phyloP scores from a whole-genome alignment of 2,888 invertebrate species.

The Urechis unicinctus region DNA sequence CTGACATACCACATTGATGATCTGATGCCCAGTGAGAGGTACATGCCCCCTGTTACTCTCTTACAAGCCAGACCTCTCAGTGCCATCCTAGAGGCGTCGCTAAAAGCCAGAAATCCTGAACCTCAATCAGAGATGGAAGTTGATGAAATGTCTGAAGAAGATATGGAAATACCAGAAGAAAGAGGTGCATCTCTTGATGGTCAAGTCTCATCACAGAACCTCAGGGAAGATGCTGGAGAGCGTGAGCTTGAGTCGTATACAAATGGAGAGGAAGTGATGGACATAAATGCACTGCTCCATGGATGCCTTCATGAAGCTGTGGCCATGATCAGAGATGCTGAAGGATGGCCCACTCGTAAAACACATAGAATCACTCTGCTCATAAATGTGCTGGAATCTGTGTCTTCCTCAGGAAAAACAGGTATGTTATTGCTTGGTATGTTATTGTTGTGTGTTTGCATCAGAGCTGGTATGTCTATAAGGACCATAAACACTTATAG shows the following conservation, averaged over 20 bases:
- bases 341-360: constrained; percentile 17
- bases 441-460: too few relatives aligned
- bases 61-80: constrained; percentile 14
- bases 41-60: constrained; percentile 7
- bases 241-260: background rate
- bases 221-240: constrained; percentile 1
- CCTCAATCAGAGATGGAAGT: background rate
- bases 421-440: too few relatives aligned
- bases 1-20: constrained; percentile 42
- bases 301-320: constrained; percentile 29
- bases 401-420: too few relatives aligned
- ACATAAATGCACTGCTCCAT: background rate
- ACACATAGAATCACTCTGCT: constrained; percentile 26
- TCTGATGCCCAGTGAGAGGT: constrained; percentile 15
- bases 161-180: background rate
- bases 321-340: constrained; percentile 31
- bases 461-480: too few relatives aligned
- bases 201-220: too few relatives aligned
- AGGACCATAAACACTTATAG: too few relatives aligned
- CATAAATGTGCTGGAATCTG: too few relatives aligned
- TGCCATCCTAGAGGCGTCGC: constrained; percentile 9
- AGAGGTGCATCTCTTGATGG: background rate
- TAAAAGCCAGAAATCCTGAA: background rate
- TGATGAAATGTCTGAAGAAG: background rate
- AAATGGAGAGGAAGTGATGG: background rate